Conservation (phyloP, 2,797 vertebrate genomes). For the Champsocephalus esox region DNA sequence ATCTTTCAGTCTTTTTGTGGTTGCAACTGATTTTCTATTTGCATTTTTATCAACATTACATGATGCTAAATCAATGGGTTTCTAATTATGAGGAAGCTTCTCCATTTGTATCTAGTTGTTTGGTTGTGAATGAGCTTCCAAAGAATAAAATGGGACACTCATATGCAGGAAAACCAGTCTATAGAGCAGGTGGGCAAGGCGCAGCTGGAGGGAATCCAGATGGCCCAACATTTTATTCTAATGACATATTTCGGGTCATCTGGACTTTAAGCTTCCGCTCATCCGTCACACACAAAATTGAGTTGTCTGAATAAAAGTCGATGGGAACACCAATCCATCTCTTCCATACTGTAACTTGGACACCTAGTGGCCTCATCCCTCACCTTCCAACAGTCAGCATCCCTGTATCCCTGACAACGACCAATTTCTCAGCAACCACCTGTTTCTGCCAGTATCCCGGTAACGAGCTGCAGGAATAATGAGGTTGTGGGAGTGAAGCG, state of each 20-base stretch:
- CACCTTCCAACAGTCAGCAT: not conserved
- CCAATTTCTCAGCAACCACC: slow-evolving; percentile 77
- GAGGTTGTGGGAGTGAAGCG: slow-evolving; percentile 63
- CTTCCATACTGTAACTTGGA: slow-evolving; percentile 3
- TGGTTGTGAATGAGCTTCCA: not conserved
- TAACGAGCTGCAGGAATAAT: slow-evolving; percentile 78
- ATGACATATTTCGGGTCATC: slow-evolving; percentile 22
- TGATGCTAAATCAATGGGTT: not conserved
- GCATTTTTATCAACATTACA: not conserved
- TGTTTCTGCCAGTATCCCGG: slow-evolving; percentile 71
- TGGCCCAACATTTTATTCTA: slow-evolving; percentile 8
- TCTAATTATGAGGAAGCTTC: not conserved
- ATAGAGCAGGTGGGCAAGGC: slow-evolving; percentile 25
- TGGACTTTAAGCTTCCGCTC: not conserved
- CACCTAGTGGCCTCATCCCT: not conserved
- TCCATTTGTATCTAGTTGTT: not conserved
- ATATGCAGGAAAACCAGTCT: not conserved
- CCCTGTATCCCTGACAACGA: slow-evolving; percentile 51
- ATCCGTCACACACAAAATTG: slow-evolving; percentile 5
- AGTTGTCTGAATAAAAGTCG: not conserved
- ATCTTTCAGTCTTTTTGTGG: not conserved
- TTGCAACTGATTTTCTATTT: too few relatives aligned
- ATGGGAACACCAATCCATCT: slow-evolving; percentile 5
- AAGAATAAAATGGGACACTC: not conserved
- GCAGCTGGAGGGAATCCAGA: slow-evolving; percentile 47